A percentile compares a stretch with the other conserved stretches of the same genome.
Conservation (phyloP, 2,888 invertebrate species). For the Drosophila antonietae region DNA sequence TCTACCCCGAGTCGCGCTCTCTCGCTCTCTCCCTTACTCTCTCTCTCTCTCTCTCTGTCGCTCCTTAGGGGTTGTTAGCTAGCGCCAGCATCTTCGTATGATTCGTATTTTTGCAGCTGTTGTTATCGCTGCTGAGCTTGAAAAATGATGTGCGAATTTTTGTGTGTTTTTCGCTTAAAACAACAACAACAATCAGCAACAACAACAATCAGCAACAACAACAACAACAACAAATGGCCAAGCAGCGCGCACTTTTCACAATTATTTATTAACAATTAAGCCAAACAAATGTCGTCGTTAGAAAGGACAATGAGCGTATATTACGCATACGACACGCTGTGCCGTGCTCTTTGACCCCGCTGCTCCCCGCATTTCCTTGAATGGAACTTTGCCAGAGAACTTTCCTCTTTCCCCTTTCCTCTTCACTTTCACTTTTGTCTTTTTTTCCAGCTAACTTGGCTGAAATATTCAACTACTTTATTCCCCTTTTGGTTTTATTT, state of each 20-base stretch:
- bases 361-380: background rate
- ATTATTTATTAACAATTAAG: conserved; percentile 75
- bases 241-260: conserved; percentile 51
- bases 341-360: conserved; percentile 18
- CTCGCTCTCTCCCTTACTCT: background rate
- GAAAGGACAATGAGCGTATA: conserved; percentile 44
- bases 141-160: conserved; percentile 76
- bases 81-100: conserved; percentile 46
- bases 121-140: conserved; percentile 65
- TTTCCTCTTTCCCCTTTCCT: background rate
- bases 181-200: conserved; percentile 3
- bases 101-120: conserved; percentile 69
- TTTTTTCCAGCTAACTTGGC: background rate
- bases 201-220: background rate
- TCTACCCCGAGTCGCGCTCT: background rate
- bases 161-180: conserved; percentile 18
- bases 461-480: background rate
- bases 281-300: conserved; percentile 70
- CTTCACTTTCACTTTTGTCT: background rate
- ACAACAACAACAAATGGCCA: conserved; percentile 5
- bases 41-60: background rate
- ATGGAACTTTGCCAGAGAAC: background rate
- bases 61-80: conserved; percentile 32
- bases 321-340: conserved; percentile 65
- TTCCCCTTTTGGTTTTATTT: background rate